These are phyloP conservation scores for Liopterus haemorrhoidalis DNA, from an alignment of 2,888 invertebrate genomes.

Conservation along the genomic window DNA sequence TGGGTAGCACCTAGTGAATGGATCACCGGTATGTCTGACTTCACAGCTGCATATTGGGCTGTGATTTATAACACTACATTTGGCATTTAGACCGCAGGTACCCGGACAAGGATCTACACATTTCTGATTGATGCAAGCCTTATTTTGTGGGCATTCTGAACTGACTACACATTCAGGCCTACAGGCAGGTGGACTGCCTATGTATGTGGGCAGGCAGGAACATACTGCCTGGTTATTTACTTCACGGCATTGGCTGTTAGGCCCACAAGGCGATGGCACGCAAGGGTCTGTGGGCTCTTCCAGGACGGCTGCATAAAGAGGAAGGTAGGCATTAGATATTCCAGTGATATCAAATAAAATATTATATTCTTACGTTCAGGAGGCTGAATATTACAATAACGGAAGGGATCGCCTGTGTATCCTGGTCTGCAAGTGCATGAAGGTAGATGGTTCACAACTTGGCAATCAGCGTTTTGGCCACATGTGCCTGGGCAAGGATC, in stretches of 20 bases:
- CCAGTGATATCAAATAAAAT: neutral
- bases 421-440: constrained; percentile 56
- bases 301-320: constrained; percentile 42
- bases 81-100: constrained; percentile 70
- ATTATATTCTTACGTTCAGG: constrained; percentile 23
- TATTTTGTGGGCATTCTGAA: constrained; percentile 71
- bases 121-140: constrained; percentile 75
- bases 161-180: constrained; percentile 79
- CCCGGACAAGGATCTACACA: constrained; percentile 78
- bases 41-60: constrained; percentile 77
- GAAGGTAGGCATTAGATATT: constrained; percentile 12
- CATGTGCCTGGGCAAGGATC: constrained; percentile 62
- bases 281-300: constrained; percentile 55
- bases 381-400: constrained; percentile 45
- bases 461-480: constrained; percentile 59
- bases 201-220: constrained; percentile 65
- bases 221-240: constrained; percentile 69
- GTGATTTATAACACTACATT: constrained; percentile 74
- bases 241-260: constrained; percentile 70
- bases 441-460: constrained; percentile 59
- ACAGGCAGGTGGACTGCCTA: constrained; percentile 75
- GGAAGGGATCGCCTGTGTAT: constrained; percentile 60
- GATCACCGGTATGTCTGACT: constrained; percentile 68
- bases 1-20: constrained; percentile 67
- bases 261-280: constrained; percentile 72